phyloP scores from a whole-genome alignment of 2,888 invertebrate genomes.

The Caenorhabditis macrosperma region DNA sequence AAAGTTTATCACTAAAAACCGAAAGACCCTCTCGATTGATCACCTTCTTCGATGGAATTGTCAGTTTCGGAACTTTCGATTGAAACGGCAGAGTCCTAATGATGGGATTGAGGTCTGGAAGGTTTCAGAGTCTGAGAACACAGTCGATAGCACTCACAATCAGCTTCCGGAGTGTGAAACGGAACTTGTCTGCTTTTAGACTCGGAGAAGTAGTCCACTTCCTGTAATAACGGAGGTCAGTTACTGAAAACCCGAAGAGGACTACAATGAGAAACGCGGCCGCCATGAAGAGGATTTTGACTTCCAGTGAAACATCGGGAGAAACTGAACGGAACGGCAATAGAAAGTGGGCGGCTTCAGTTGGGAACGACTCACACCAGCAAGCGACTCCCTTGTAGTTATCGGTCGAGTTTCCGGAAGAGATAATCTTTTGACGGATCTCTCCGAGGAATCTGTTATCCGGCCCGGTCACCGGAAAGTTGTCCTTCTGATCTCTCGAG shows the following conservation, averaged over 20 bases:
- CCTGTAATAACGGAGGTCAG: conserved; percentile 12
- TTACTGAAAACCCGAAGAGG: background rate
- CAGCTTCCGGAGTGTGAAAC: conserved; percentile 39
- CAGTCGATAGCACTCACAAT: conserved; percentile 16
- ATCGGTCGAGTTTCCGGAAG: conserved; percentile 50
- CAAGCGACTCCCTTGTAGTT: conserved; percentile 55
- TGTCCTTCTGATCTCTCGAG: conserved; percentile 31
- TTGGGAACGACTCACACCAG: conserved; percentile 38
- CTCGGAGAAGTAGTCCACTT: conserved; percentile 51
- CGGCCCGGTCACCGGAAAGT: conserved; percentile 21
- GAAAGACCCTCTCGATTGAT: too few species aligned
- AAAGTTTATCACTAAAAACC: background rate
- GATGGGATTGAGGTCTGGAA: conserved; percentile 55
- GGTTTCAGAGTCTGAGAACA: background rate
- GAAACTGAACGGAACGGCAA: too few species aligned
- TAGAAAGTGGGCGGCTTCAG: background rate
- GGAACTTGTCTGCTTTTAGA: conserved; percentile 18
- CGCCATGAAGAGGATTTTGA: conserved; percentile 45
- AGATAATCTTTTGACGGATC: conserved; percentile 54
- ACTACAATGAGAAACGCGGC: conserved; percentile 43
- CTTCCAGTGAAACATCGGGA: conserved; percentile 23
- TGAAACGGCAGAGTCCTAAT: conserved; percentile 52
- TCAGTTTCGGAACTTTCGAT: conserved; percentile 36
- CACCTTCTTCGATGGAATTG: conserved; percentile 17
- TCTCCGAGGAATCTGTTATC: conserved; percentile 50